Base-by-base conservation (phyloP, 2,113 vertebrate genomes). In the Otolemur garnettii region DNA sequence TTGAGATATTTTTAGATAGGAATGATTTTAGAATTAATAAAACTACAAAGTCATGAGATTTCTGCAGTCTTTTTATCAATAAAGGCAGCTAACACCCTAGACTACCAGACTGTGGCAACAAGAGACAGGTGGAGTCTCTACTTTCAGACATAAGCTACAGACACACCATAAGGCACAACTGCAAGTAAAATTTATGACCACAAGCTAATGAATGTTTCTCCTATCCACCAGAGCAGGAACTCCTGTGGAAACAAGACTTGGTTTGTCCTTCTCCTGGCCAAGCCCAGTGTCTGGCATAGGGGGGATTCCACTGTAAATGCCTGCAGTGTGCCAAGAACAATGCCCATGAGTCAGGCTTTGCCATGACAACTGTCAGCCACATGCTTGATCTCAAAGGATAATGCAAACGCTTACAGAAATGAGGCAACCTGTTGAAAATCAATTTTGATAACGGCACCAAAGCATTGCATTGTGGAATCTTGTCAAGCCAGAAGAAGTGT, bases 111-210 rank as follows among this genome's bases (percentile, higher is more conserved):
- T 84, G 92, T 4, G 72, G 87, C 90, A 62, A 21, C 8, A n/a
- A 59, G n/a, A 83, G 89, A 93, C 96, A 96, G 96, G 92, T 95
- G 94, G 72, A 53, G 28, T 7, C 18, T 42, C 62, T 97, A 97
- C 84, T 97, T 94, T 71, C 74, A 89, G 93, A 90, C 10, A 75
- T 1, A 55, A 72, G 28, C 75, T 77, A 2, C 33, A 66, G 79
- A 74, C 9, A 5, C 89, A n/a, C 30, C 85, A 79, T 2, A 38
- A 87, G 85, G 83, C 95, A 89, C 94, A 96, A 95, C 89, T 97
- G 94, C 78, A 79, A 68, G 24, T 1, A 53, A 38, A 69, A 18
- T 28, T 26, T 38, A 81, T 69, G 86, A 91, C 55, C 69, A 60
- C 59, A 75, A 64, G 64, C 24, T 59, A 8, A 4, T 10, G 62